Conservation (phyloP, 2,888 invertebrate genomes). For the Ferrisia virgata region DNA sequence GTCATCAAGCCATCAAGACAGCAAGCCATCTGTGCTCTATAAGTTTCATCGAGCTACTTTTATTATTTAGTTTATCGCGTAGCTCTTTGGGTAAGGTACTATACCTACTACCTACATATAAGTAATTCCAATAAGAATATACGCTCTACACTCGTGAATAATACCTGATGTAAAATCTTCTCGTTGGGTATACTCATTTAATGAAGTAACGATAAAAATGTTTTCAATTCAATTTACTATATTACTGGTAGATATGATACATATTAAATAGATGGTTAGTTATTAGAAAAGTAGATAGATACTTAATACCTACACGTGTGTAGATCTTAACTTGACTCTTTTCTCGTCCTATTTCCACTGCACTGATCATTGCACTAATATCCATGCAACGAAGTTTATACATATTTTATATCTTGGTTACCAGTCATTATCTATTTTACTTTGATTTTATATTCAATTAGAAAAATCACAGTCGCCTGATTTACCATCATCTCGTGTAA, state of each 20-base stretch:
- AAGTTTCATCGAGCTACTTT: not conserved
- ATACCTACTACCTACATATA: not conserved
- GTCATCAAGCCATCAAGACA: not conserved
- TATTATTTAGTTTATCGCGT: not conserved
- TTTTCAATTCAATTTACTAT: not conserved
- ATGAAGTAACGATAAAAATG: constrained; percentile 24
- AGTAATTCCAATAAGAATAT: not conserved
- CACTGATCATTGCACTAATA: not conserved
- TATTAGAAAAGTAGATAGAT: no score
- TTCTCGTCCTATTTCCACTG: not conserved
- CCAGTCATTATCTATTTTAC: not conserved
- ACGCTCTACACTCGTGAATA: no score
- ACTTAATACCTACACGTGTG: no score
- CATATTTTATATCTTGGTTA: not conserved
- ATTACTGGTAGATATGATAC: no score
- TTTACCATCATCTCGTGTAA: not conserved
- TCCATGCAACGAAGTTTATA: no score
- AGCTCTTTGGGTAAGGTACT: no score
- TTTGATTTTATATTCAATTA: constrained; percentile 10
- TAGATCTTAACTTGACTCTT: no score
- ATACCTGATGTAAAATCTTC: no score
- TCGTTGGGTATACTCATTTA: not conserved
- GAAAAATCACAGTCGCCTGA: not conserved
- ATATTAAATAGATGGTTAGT: no score
- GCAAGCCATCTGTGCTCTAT: not conserved